Evolutionary conservation across 2,113 vertebrate genomes (phyloP), one percentile per base, ranked within the genome.

Genomic region (Odocoileus virginianus): DNA sequence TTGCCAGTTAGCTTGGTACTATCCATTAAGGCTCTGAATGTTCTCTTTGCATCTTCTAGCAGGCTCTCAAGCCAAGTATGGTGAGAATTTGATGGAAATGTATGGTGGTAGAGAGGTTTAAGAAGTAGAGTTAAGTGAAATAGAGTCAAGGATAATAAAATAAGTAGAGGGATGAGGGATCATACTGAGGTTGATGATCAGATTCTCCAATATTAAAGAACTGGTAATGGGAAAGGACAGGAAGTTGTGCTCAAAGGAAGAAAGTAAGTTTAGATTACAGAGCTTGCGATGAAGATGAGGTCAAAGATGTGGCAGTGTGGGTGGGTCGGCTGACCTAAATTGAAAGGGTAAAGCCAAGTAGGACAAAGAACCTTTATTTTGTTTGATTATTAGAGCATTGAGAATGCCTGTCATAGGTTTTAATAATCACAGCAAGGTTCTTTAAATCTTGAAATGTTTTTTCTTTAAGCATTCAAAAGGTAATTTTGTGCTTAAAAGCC

Each of bases 401-500:
- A 92, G 54, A 90, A 87, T 54, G 21, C 45, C 95, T 97, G 79
- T 93, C 30, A 91, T 85, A 94, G 36, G 33, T 74, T 93, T 96
- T 90, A 97, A 71, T 95, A 91, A 92, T 97, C 85, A 93, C 43
- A 43, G 19, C 82, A 83, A 67, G 54, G 30, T 92, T 93, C 47
- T 96, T 93, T 79, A 85, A 92, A 96, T 96, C 88, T 92, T 92
- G 28, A 94, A 96, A 78, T 91, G 61, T 92, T 97, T 98, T 97
- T 97, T 93, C 50, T 90, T 83, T 21, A 78, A 87, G 82, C 36
- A 86, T 78, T 97, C 57, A 89, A 95, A 94, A 97, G 81, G 85
- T 87, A 97, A 97, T 95, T 98, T 96, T 11, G 11, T 97, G 79
- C 92, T 92, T 95, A 96, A 97, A 96, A 96, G 71, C 92, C 95